Evolutionary conservation across 2,113 vertebrate genomes (phyloP).

Genomic region (Dicrurus megarhynchus): DNA sequence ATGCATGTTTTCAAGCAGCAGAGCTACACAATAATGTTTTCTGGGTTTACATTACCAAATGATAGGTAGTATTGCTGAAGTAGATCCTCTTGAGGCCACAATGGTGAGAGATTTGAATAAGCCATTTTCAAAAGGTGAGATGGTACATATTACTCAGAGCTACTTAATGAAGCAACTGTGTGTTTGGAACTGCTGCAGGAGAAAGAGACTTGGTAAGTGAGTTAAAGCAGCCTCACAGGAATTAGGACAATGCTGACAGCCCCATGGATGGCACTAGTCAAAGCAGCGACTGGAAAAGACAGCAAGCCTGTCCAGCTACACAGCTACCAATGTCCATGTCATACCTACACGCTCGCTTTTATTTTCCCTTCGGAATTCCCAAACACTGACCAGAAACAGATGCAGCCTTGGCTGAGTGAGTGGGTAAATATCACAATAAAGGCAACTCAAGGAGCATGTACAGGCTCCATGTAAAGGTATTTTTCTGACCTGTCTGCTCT

Average conservation of each 20-base stretch:
- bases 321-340: background rate
- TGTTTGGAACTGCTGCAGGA: background rate
- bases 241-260: background rate
- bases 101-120: background rate
- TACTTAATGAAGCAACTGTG: background rate
- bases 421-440: background rate
- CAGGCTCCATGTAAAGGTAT: background rate
- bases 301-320: background rate
- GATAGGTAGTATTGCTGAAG: background rate
- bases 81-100: background rate
- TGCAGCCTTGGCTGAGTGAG: background rate
- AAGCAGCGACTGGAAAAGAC: background rate
- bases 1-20: background rate
- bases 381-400: background rate
- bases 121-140: background rate
- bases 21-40: background rate
- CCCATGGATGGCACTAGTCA: background rate
- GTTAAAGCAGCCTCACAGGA: background rate
- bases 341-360: accelerated
- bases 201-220: background rate
- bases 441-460: background rate
- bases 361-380: background rate
- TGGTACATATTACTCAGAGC: background rate
- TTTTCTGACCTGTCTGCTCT: background rate
- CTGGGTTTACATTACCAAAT: background rate